Percentiles rank a stretch among this genome's conserved stretches.
Conservation (phyloP, 2,797 vertebrate species). For the Gallinago nigripennis region DNA sequence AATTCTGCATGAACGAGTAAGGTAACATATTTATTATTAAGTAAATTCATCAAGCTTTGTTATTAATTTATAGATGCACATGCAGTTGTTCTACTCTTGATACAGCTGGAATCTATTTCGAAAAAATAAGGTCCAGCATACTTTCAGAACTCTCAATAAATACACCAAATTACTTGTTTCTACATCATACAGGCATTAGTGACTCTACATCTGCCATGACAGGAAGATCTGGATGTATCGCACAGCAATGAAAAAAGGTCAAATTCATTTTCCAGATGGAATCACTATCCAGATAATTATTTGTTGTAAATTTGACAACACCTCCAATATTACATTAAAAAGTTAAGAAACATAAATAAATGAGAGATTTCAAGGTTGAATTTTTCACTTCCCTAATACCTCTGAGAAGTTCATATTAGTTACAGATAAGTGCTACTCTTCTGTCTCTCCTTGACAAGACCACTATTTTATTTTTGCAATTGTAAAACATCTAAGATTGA, state of each 20-base stretch:
- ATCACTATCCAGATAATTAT: background rate
- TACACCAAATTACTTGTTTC: background rate
- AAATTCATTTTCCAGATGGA: background rate
- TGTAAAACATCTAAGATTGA: background rate
- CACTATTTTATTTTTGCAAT: background rate
- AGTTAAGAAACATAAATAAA: background rate
- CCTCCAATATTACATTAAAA: background rate
- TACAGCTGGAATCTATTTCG: slow-evolving; percentile 11
- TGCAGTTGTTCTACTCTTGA: background rate
- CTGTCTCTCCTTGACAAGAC: background rate
- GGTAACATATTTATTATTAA: background rate
- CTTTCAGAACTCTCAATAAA: background rate
- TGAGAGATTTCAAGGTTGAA: background rate
- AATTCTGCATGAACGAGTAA: background rate
- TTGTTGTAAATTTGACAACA: slow-evolving; percentile 50
- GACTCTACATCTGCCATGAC: background rate
- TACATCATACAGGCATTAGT: background rate
- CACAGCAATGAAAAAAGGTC: background rate
- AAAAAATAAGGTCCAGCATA: background rate
- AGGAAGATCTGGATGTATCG: background rate
- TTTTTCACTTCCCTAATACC: background rate
- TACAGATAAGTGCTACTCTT: background rate
- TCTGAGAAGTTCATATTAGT: background rate
- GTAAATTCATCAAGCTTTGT: background rate
- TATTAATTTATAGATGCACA: background rate